A percentile compares a stretch with the other conserved stretches of the same genome.
Evolutionary conservation across 2,888 invertebrate species (phyloP).

Genomic region (Erebia epiphron): DNA sequence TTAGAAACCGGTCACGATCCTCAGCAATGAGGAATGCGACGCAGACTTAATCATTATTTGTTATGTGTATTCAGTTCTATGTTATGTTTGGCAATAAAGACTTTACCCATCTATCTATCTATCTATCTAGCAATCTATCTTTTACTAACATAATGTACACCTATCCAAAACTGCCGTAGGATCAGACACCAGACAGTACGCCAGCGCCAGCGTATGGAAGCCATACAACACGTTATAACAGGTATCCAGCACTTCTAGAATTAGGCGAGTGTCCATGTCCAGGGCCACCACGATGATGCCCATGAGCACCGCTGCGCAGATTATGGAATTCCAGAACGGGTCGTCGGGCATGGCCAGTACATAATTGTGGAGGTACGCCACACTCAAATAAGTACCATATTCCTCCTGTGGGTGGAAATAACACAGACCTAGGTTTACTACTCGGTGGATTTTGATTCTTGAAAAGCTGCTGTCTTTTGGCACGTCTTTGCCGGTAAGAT

Average conservation of each 20-base stretch:
- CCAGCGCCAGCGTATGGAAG: constrained; percentile 51
- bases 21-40: no score
- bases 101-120: no score
- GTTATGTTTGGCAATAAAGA: no score
- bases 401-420: constrained; percentile 47
- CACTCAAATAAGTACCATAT: constrained; percentile 57
- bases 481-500: no score
- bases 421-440: no score
- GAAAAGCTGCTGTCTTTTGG: no score
- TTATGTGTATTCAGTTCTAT: no score
- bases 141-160: constrained; percentile 21
- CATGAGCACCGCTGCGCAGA: constrained; percentile 51
- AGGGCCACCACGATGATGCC: constrained; percentile 49
- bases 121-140: no score
- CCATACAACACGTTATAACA: constrained; percentile 56
- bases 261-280: constrained; percentile 27
- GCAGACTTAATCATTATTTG: no score
- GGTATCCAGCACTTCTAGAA: constrained; percentile 43
- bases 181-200: constrained; percentile 42
- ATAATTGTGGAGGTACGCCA: constrained; percentile 42
- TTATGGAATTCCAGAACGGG: constrained; percentile 56
- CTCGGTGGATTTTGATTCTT: not conserved
- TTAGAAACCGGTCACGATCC: no score
- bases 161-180: constrained; percentile 14
- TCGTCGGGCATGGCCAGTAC: constrained; percentile 54